Evolutionary conservation across 1,140 invertebrate species (phyloP), one percentile per base, ranked within the genome.

Genomic region (Hypsibius dujardini): DNA sequence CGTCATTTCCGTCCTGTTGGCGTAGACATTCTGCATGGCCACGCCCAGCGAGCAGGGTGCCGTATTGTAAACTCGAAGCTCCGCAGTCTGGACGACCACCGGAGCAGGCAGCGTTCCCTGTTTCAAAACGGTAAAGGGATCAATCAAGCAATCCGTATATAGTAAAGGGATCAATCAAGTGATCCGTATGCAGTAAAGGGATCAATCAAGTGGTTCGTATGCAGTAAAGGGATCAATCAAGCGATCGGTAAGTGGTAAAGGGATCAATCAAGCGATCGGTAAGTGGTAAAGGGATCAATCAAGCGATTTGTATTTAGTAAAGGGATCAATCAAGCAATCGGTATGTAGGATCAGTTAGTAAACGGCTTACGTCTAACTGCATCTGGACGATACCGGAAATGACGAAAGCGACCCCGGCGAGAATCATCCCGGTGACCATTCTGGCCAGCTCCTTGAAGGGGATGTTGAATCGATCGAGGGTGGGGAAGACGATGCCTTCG

Each of bases 311-410:
- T n/a, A n/a, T n/a, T n/a, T n/a, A n/a, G n/a, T n/a, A n/a, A n/a
- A n/a, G n/a, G n/a, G n/a, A n/a, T n/a, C n/a, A n/a, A n/a, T n/a
- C n/a, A n/a, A n/a, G n/a, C n/a, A n/a, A n/a, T n/a, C n/a, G n/a
- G n/a, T n/a, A n/a, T n/a, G n/a, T n/a, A n/a, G n/a, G n/a, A n/a
- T n/a, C n/a, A n/a, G n/a, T n/a, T n/a, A n/a, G n/a, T n/a, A n/a
- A n/a, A n/a, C n/a, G n/a, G n/a, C 75, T 72, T 73, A 78, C 86
- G 84, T 93, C 84, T 46, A 95, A 80, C 75, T 86, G 78, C 1
- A 90, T 74, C 81, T 96, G 89, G 1, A 96, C 83, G 47, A 91
- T 75, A 42, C 86, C 92, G n/a, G 93, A 92, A 47, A 92, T 82
- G n/a, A 90, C 77, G 78, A 98, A 98, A 1, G 94, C 85, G 1